A percentile compares a stretch with the other conserved stretches of the same genome.
These are phyloP conservation scores for Chalcosyrphus nemorum DNA, from an alignment of 2,888 invertebrate genomes.

Conservation along the genomic window DNA sequence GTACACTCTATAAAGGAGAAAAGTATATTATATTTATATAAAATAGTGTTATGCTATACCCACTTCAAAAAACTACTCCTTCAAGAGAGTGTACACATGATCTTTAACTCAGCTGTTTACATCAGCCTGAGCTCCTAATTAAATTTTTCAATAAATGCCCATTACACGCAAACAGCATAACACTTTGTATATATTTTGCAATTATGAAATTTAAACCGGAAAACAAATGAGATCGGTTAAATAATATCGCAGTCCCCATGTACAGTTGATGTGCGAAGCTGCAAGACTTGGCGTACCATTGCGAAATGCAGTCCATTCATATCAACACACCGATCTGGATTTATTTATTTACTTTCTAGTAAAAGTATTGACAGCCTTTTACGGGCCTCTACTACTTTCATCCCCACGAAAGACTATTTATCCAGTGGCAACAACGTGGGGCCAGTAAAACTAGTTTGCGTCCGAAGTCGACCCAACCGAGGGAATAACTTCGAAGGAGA, in stretches of 20 bases:
- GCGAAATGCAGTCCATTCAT: slow-evolving; percentile 29
- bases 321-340: neutral
- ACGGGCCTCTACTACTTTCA: slow-evolving; percentile 44
- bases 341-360: slow-evolving; percentile 3
- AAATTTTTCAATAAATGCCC: neutral
- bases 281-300: slow-evolving; percentile 12
- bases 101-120: too few relatives aligned
- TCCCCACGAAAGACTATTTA: slow-evolving; percentile 22
- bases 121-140: neutral
- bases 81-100: too few relatives aligned
- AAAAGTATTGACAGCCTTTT: slow-evolving; percentile 31
- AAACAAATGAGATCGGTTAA: slow-evolving; percentile 27
- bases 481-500: neutral
- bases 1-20: too few relatives aligned
- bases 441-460: slow-evolving; percentile 4
- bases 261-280: neutral
- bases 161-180: neutral
- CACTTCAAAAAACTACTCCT: too few relatives aligned
- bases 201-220: slow-evolving; percentile 14
- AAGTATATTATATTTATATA: too few relatives aligned
- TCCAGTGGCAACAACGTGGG: slow-evolving; percentile 46
- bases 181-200: neutral
- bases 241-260: slow-evolving; percentile 5
- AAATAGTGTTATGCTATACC: too few relatives aligned
- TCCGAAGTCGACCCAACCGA: neutral